Evolutionary conservation across 1,140 invertebrate genomes (phyloP), one percentile per base, ranked within the genome.

Genomic region (Eueides isabella): DNA sequence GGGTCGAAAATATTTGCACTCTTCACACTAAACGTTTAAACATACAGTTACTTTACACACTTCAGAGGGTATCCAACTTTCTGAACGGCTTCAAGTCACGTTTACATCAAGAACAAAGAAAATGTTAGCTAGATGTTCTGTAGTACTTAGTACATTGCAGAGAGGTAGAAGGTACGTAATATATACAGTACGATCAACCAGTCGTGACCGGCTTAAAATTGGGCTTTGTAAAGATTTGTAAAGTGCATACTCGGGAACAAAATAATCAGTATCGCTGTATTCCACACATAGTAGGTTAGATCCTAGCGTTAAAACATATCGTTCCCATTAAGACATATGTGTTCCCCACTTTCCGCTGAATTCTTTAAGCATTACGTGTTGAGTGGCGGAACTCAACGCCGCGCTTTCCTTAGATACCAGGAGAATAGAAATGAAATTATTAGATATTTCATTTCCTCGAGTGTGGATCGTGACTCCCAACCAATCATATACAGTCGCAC

Each of bases 21-120:
- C 48, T 55, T 55, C 48, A 12, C 23, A 9, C 26, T 26, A 26
- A 55, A 23, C 48, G 11, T 55, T 26, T 26, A 55, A 55, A 55
- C 12, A 12, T 55, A 26, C 48, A 9, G 19, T 55, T 26, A 55
- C 23, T 55, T 55, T 55, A 55, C 48, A 55, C n/a, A 26, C 48
- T 55, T 26, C 48, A 55, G 11, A 55, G 48, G 48, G 7, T 26
- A 55, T 55, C 23, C 48, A 55, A 55, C 48, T 55, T 55, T 23
- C 48, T 1, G 19, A 26, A 23, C 23, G 11, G 9, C 11, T 38
- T 12, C 12, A 9, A 12, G 35, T 12, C 48, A 55, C 3, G 11
- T 23, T 55, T 55, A 11, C 23, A 26, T 26, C 23, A 26, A 55
- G 26, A 55, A 55, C 19, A 55, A 55, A 55, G 2, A 26, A 26